Percentiles rank a stretch among this genome's conserved stretches.
Conservation (phyloP, 35 echinoderm and acorn worm genomes). For the Lytechinus variegatus region DNA sequence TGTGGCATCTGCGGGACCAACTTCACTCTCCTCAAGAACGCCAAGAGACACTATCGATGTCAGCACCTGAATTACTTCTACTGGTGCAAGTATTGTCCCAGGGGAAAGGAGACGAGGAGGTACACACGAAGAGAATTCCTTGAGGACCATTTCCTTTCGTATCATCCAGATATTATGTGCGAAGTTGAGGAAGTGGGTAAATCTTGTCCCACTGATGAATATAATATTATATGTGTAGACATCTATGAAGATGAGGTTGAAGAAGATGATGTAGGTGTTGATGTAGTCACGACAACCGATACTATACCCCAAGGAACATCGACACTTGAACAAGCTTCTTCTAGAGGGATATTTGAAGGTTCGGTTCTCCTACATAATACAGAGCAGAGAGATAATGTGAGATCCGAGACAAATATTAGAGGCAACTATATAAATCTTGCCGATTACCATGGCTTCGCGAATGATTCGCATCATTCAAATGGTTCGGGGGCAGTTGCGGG, state of each 20-base stretch:
- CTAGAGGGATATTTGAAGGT: not conserved
- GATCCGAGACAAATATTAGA: not conserved
- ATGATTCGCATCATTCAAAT: not conserved
- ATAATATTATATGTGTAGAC: slow-evolving; percentile 26
- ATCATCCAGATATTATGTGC: slow-evolving; percentile 12
- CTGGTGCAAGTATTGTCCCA: slow-evolving; percentile 33
- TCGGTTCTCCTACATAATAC: not conserved
- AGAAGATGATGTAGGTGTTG: not conserved
- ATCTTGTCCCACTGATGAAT: not conserved
- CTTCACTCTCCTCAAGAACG: slow-evolving; percentile 27
- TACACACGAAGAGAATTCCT: slow-evolving; percentile 6
- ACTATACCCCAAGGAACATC: not conserved
- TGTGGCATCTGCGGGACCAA: slow-evolving; percentile 30
- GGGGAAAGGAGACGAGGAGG: slow-evolving; percentile 16
- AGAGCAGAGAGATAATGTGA: not conserved
- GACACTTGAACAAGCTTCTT: not conserved
- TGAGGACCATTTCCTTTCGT: not conserved
- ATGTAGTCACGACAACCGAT: not conserved
- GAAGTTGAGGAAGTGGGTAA: not conserved
- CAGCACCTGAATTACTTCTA: slow-evolving; percentile 31
- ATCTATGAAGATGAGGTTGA: slow-evolving; percentile 32
- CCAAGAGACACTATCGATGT: slow-evolving; percentile 11
- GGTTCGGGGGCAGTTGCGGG: not conserved
- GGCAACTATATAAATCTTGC: slow-evolving; percentile 11
- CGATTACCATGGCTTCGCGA: not conserved